These are phyloP conservation scores for Melanaphis sacchari DNA, from an alignment of 1,140 invertebrate species.

Conservation along the genomic window DNA sequence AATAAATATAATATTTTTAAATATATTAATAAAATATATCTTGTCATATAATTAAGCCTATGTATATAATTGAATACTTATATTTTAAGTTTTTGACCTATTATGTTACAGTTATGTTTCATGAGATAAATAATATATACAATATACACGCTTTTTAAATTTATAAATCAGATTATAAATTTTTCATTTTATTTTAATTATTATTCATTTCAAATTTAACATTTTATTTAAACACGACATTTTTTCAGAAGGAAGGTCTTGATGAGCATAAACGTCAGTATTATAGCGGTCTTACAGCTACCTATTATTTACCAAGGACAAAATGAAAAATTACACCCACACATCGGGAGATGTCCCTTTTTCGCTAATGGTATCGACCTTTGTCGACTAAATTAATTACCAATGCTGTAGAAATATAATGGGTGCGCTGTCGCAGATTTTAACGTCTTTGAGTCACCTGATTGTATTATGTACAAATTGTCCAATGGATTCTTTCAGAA, in stretches of 20 bases:
- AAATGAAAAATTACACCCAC: constrained; percentile 49
- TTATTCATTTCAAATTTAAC: neutral
- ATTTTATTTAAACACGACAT: neutral
- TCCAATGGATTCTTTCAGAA: neutral
- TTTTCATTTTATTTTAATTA: no score
- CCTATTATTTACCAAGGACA: constrained; percentile 39
- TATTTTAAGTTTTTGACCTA: neutral
- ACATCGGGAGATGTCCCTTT: constrained; percentile 38
- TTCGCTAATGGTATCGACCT: constrained; percentile 44
- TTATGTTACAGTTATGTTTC: neutral
- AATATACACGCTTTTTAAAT: neutral
- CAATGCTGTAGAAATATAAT: constrained; percentile 44
- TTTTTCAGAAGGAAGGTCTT: neutral
- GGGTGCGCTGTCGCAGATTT: neutral
- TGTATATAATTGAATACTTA: neutral
- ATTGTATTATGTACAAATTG: constrained; percentile 20
- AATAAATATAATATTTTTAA: neutral
- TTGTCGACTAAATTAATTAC: constrained; percentile 51
- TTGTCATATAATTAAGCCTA: neutral
- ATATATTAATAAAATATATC: neutral
- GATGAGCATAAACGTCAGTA: neutral
- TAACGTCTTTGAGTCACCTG: constrained; percentile 29
- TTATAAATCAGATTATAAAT: constrained; percentile 17
- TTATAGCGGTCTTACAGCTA: neutral
- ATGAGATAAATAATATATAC: no score